phyloP scores from a whole-genome alignment of 2,888 invertebrate species.

The Drosophila helvetica region DNA sequence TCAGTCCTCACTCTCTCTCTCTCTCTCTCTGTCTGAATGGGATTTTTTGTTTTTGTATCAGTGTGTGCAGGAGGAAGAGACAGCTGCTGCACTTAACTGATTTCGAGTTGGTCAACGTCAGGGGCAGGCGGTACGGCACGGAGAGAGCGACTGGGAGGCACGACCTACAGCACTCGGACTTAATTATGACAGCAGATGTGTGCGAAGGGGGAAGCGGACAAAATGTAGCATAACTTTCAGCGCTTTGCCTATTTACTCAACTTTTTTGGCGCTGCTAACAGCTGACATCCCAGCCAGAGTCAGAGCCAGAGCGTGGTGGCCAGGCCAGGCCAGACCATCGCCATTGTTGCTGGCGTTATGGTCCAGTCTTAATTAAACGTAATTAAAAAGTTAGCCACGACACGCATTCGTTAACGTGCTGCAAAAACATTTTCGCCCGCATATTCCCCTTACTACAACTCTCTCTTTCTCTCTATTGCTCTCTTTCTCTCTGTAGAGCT shows the following conservation, averaged over 20 bases:
- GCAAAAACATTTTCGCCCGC: conserved; percentile 41
- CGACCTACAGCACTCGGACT: conserved; percentile 28
- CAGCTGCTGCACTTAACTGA: conserved; percentile 52
- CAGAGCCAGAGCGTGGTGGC: not conserved
- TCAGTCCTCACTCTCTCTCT: conserved; percentile 2
- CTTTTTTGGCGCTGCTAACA: conserved; percentile 29
- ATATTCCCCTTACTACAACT: conserved; percentile 3
- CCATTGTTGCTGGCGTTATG: conserved; percentile 40
- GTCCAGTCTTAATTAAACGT: conserved; percentile 67
- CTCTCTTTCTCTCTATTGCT: not conserved
- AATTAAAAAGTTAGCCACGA: conserved; percentile 72
- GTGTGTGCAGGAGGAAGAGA: conserved; percentile 7
- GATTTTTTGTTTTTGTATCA: too few species aligned
- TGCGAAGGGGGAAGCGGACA: conserved; percentile 10
- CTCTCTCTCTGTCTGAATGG: conserved; percentile 1
- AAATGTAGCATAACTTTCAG: conserved; percentile 44
- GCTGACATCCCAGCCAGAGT: conserved; percentile 21
- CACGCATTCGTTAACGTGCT: conserved; percentile 64
- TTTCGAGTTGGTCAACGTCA: conserved; percentile 29
- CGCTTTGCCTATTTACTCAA: conserved; percentile 50
- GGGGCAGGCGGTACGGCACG: not conserved
- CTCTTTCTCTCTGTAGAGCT: conserved; percentile 5
- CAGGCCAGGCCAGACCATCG: conserved; percentile 1
- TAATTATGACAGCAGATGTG: conserved; percentile 37
- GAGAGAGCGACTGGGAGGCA: too few species aligned